These are phyloP conservation scores for Callaeas wilsoni DNA, from an alignment of 2,113 vertebrate genomes.

Conservation along the genomic window DNA sequence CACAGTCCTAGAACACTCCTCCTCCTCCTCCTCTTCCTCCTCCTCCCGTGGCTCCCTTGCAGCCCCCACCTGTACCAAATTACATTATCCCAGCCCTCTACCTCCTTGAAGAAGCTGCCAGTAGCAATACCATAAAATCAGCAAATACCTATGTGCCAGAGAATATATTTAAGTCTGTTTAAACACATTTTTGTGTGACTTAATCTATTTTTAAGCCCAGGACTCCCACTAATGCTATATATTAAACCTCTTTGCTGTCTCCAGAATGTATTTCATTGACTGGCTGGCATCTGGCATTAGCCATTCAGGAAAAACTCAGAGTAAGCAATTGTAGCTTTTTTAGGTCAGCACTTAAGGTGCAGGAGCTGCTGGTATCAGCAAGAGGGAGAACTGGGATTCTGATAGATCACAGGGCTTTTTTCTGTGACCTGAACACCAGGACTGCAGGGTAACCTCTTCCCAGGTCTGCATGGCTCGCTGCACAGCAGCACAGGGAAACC, in stretches of 20 bases:
- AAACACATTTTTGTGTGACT: constrained; percentile 47
- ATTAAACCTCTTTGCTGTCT: constrained; percentile 46
- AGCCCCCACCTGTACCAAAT: background rate
- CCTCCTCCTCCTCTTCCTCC: background rate
- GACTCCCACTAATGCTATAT: constrained; percentile 37
- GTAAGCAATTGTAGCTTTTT: constrained; percentile 60
- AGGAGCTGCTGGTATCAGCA: constrained; percentile 39
- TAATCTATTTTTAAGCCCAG: constrained; percentile 53
- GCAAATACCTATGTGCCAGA: constrained; percentile 24
- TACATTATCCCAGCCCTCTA: background rate
- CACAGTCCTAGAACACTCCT: background rate
- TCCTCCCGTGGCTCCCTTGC: fast-evolving
- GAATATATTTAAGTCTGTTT: constrained; percentile 35
- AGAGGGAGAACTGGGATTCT: background rate
- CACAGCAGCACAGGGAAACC: background rate
- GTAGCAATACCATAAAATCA: constrained; percentile 52
- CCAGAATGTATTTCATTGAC: constrained; percentile 41
- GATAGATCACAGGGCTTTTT: background rate
- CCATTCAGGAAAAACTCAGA: constrained; percentile 36
- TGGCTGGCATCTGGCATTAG: constrained; percentile 36
- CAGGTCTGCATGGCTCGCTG: background rate
- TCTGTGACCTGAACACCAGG: background rate
- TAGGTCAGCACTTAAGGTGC: constrained; percentile 45
- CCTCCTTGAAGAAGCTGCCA: constrained; percentile 32
- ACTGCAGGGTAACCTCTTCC: background rate